Percentiles rank a stretch among this genome's conserved stretches.
These are phyloP conservation scores for Gymnocephalus cernua DNA, from an alignment of 2,113 vertebrate species.

Conservation along the genomic window DNA sequence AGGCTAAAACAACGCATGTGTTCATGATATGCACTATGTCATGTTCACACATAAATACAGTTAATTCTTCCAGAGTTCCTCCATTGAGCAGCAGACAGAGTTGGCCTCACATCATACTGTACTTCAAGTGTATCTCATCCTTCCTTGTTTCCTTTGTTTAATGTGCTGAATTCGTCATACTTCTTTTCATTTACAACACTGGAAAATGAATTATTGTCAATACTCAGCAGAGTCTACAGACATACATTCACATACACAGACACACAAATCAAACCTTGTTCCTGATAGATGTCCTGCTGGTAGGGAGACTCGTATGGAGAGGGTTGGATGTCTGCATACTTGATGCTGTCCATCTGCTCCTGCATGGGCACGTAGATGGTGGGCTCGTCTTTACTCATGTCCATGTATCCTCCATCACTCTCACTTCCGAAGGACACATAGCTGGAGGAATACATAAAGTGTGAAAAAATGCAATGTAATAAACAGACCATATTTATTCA, in stretches of 20 bases:
- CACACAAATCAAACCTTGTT: constrained; percentile 79
- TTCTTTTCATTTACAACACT: constrained; percentile 6
- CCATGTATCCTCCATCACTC: constrained; percentile 97
- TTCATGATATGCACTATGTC: constrained; percentile 3
- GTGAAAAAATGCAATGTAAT: not conserved
- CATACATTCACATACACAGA: not conserved
- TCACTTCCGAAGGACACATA: constrained; percentile 90
- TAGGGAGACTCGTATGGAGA: constrained; percentile 93
- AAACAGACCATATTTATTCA: constrained; percentile 12
- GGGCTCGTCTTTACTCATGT: constrained; percentile 96
- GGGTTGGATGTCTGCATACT: constrained; percentile 94
- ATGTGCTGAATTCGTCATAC: not conserved
- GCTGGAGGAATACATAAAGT: constrained; percentile 71
- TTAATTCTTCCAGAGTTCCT: not conserved
- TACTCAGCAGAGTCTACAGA: not conserved
- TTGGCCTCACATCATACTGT: not conserved
- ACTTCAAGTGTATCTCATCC: not conserved
- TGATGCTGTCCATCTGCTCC: constrained; percentile 91
- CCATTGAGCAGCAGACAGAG: not conserved
- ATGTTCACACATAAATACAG: not conserved
- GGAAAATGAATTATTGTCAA: not conserved
- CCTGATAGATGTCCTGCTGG: constrained; percentile 90
- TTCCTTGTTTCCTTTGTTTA: constrained; percentile 12
- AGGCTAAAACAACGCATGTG: not conserved
- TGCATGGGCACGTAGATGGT: constrained; percentile 95